A percentile compares a stretch with the other conserved stretches of the same genome.
Conservation (phyloP, 2,888 invertebrate species). For the Euspilapteryx auroguttella region DNA sequence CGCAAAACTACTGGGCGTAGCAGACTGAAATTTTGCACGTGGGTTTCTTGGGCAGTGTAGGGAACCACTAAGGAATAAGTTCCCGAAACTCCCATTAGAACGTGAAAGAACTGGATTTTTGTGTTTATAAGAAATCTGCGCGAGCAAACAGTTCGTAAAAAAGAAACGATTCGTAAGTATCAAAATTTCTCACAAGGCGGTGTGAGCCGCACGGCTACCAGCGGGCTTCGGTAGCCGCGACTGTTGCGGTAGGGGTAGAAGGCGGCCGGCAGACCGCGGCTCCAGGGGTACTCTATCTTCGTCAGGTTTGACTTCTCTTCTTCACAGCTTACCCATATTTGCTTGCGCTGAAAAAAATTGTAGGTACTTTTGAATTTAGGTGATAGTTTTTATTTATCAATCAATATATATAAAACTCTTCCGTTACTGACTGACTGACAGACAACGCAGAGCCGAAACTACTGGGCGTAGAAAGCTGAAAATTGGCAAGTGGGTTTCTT, state of each 20-base stretch:
- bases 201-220: slow-evolving; percentile 59
- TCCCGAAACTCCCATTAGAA: too few relatives aligned
- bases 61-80: too few relatives aligned
- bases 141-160: too few relatives aligned
- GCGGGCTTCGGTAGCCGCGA: slow-evolving; percentile 51
- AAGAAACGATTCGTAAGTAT: neutral
- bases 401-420: too few relatives aligned
- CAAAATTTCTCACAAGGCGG: slow-evolving; percentile 16
- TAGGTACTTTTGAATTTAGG: neutral
- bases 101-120: too few relatives aligned
- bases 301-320: slow-evolving; percentile 70
- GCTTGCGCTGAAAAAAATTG: slow-evolving; percentile 38
- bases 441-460: too few relatives aligned
- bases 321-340: slow-evolving; percentile 80
- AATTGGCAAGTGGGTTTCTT: too few relatives aligned
- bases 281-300: slow-evolving; percentile 46
- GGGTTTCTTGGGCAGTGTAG: too few relatives aligned
- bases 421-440: neutral
- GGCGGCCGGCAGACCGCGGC: slow-evolving; percentile 60
- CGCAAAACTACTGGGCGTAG: too few relatives aligned
- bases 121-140: too few relatives aligned
- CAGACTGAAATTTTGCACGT: too few relatives aligned
- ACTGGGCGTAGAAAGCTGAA: too few relatives aligned
- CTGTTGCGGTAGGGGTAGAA: slow-evolving; percentile 62
- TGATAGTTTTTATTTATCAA: neutral